Evolutionary conservation across 2,113 vertebrate species (phyloP).

Genomic region (Scartelaos histophorus): DNA sequence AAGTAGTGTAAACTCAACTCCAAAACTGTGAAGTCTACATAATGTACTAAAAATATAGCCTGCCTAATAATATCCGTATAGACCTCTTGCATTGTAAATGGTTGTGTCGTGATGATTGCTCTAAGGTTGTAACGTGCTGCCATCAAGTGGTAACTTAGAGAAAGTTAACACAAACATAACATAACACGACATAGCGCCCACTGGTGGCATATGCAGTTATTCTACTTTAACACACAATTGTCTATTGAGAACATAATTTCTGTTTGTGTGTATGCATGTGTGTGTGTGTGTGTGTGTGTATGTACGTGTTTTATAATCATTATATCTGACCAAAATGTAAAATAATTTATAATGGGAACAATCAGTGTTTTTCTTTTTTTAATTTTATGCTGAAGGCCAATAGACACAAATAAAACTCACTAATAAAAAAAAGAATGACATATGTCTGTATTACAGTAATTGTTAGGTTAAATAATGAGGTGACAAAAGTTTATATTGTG

Average conservation of each 20-base stretch:
- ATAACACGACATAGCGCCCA: too few relatives aligned
- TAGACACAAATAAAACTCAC: neutral
- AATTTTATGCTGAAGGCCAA: neutral
- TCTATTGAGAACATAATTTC: too few relatives aligned
- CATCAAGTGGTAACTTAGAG: constrained; percentile 49
- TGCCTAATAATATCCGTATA: neutral
- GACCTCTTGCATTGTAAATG: neutral
- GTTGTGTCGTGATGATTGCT: neutral
- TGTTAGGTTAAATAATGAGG: neutral
- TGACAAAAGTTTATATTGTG: neutral
- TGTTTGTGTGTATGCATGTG: too few relatives aligned
- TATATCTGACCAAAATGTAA: neutral
- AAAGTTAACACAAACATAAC: neutral
- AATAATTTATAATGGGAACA: neutral
- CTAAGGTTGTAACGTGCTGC: constrained; percentile 57
- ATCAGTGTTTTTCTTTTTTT: neutral
- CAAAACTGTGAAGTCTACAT: too few relatives aligned
- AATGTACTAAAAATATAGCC: neutral
- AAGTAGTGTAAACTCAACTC: neutral
- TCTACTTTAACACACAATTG: too few relatives aligned
- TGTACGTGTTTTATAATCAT: too few relatives aligned
- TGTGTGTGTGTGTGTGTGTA: too few relatives aligned
- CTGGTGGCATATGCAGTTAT: too few relatives aligned
- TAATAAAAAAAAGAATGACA: neutral
- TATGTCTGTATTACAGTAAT: neutral